A percentile compares a stretch with the other conserved stretches of the same genome.
These are phyloP conservation scores for Crocodylus rhombifer DNA, from an alignment of 2,797 vertebrate genomes.

Conservation along the genomic window DNA sequence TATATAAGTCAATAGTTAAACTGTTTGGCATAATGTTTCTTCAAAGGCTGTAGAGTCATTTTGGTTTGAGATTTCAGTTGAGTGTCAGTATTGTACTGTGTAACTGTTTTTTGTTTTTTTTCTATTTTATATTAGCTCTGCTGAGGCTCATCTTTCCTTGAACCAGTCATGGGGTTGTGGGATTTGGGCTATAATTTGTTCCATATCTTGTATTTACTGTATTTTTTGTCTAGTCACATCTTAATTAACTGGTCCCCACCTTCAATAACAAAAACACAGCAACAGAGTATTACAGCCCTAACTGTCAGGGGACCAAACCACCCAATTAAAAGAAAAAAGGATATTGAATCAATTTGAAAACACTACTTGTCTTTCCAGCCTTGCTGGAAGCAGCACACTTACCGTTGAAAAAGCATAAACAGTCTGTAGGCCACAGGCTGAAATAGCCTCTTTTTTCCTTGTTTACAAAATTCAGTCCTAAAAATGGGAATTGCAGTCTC, in stretches of 20 bases:
- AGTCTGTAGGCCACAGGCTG: neutral
- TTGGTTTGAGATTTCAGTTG: neutral
- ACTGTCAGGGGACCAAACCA: conserved; percentile 17
- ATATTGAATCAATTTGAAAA: conserved; percentile 1
- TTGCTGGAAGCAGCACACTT: neutral
- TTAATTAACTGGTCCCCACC: conserved; percentile 11
- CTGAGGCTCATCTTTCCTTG: neutral
- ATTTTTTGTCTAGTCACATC: conserved; percentile 15
- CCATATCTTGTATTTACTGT: neutral
- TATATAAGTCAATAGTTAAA: conserved; percentile 22
- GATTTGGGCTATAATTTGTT: conserved; percentile 5
- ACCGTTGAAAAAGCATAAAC: neutral
- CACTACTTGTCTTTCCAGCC: neutral
- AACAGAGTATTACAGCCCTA: neutral
- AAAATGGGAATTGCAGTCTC: conserved; percentile 9
- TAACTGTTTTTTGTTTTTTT: neutral
- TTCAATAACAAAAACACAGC: conserved; percentile 1
- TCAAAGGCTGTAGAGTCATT: neutral
- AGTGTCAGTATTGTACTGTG: neutral
- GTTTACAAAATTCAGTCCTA: neutral
- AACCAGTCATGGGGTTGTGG: neutral
- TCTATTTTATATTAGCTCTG: neutral
- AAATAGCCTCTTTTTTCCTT: neutral
- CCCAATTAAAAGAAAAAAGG: neutral
- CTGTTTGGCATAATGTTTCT: conserved; percentile 4